phyloP scores from a whole-genome alignment of 2,113 vertebrate genomes.

The Ochotona curzoniae region DNA sequence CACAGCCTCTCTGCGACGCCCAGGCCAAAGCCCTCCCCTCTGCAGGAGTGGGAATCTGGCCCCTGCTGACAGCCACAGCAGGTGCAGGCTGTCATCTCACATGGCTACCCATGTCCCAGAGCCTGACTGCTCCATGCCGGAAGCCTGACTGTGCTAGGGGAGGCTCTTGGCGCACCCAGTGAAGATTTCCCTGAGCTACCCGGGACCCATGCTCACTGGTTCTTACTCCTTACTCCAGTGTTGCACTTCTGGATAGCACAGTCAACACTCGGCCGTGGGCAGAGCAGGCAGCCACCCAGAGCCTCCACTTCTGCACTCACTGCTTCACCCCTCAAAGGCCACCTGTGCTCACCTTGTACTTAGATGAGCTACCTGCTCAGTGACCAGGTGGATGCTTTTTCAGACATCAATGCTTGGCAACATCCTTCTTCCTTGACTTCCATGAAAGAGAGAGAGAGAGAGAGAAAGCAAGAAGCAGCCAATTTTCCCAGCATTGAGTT shows the following conservation, averaged over 20 bases:
- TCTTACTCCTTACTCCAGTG: no score
- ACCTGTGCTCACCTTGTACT: not conserved
- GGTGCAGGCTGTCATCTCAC: not conserved
- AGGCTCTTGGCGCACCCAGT: fast-evolving
- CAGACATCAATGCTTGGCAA: not conserved
- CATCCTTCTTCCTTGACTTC: not conserved
- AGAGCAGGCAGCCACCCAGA: not conserved
- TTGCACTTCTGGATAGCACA: not conserved
- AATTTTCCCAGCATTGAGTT: not conserved
- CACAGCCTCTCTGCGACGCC: not conserved
- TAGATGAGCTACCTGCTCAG: not conserved
- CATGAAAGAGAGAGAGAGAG: not conserved
- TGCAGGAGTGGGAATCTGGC: not conserved
- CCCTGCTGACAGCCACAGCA: not conserved
- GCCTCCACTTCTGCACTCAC: not conserved
- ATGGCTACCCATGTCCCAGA: fast-evolving
- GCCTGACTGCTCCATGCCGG: fast-evolving
- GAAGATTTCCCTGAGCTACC: not conserved
- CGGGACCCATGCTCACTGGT: no score
- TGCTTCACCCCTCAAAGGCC: not conserved
- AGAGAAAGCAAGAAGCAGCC: no score
- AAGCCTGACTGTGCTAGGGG: not conserved
- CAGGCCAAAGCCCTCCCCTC: not conserved
- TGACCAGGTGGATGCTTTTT: not conserved
- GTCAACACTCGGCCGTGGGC: fast-evolving